Evolutionary conservation across 2,888 invertebrate genomes (phyloP), one percentile per base, ranked within the genome.

Genomic region (Leptogaster cylindrica): DNA sequence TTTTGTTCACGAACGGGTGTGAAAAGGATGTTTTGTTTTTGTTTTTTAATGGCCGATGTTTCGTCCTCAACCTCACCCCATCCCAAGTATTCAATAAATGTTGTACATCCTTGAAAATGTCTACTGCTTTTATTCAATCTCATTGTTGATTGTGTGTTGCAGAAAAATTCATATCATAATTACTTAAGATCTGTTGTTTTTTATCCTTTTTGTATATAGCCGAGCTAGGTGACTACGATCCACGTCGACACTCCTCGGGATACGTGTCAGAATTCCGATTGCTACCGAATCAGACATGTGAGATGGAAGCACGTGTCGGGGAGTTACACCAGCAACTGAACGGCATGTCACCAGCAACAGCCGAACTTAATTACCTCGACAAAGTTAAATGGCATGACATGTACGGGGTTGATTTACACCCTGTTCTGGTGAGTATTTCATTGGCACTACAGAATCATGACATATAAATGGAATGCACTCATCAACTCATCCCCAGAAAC

Each of bases 331-430:
- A 92, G 80, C 90, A 91, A 72, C 84, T 97, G 68, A 88, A 91
- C 73, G 79, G 81, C 70, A 81, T 82, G 79, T 77, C 81, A 70
- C 96, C 97, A 69, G 91, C 95, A 65, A 89, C 92, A 74, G 96
- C 96, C 31, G 97, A 97, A 83, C 85, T 95, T 76, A 93, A 92
- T 84, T 97, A 93, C 83, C 86, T 97, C 81, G 96, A 97, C 82
- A 95, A 96, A 86, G 94, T 95, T 75, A 97, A 97, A 86, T 97
- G 97, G 97, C 86, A 97, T 76, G 97, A 97, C 81, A 95, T 97
- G 93, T 97, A 97, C 79, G 97, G 97, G 58, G 96, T 97, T 52
- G 97, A 97, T 84, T 86, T 97, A 74, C 97, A 97, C 84, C 95
- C 95, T 61, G 97, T 97, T 70, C 83, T 95, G 88, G 95, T 95